Base-by-base conservation (phyloP, 2,797 vertebrate genomes). In the Bradypus variegatus region DNA sequence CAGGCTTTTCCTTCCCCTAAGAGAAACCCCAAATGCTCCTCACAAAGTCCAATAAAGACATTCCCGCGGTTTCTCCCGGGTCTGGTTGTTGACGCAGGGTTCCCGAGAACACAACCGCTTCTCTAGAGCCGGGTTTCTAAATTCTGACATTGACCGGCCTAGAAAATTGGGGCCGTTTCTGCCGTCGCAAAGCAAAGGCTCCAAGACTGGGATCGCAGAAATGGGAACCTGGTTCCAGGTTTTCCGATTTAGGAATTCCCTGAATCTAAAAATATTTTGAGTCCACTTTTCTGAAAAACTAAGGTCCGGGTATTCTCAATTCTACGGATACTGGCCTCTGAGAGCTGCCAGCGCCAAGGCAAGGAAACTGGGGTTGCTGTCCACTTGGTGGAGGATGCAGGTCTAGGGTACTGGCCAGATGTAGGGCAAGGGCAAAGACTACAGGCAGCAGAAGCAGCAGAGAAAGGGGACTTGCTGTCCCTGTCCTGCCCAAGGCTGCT, bases 101-200 rank as follows among this genome's bases (percentile, higher is more conserved):
- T 62, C 86, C 78, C 1, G 19, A 64, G 70, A 58, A 48, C 60
- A n/a, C 86, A n/a, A 69, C n/a, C 58, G 64, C 93, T 95, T 91
- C 95, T 95, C 85, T 84, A 88, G 88, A 95, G 84, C 88, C 72
- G 92, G 95, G 95, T 94, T 85, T 93, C 33, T 2, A 48, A 58
- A 69, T 53, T 84, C 70, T 89, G n/a, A 89, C 87, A 77, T 36
- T 69, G 79, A 60, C 69, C 38, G 45, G 62, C 12, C 60, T 70
- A 31, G 64, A 23, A 79, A 77, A 38, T 50, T 50, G n/a, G n/a
- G 53, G 69, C n/a, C 1, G 10, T 53, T 53, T 72, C 29, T 9
- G 36, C 36, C 2, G 5, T 6, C 19, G 64, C 31, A 64, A 72
- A 77, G 33, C 14, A 6, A 73, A 38, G 14, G 7, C 69, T 19